Percentiles rank a stretch among this genome's conserved stretches.
phyloP scores from a whole-genome alignment of 2,797 vertebrate genomes.

The Alfaro cultratus region DNA sequence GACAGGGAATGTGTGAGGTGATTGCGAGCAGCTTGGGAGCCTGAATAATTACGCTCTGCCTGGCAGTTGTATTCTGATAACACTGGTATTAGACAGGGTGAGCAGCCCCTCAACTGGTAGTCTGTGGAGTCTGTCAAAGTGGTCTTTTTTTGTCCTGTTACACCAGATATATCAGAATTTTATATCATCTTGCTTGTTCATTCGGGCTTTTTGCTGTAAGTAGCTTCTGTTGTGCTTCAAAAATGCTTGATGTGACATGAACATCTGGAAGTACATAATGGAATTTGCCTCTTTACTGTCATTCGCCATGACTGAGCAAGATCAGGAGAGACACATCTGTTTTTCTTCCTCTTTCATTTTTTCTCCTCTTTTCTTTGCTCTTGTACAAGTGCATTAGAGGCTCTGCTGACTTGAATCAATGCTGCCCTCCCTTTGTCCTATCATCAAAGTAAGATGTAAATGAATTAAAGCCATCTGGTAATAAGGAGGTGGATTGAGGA shows the following conservation, averaged over 20 bases:
- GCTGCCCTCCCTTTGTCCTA: constrained; percentile 48
- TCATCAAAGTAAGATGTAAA: constrained; percentile 71
- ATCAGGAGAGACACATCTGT: constrained; percentile 44
- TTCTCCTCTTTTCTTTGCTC: constrained; percentile 4
- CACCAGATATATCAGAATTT: constrained; percentile 28
- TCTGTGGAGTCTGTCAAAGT: constrained; percentile 10
- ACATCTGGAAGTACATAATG: constrained; percentile 67
- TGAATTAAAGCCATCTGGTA: constrained; percentile 63
- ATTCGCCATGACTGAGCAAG: constrained; percentile 48
- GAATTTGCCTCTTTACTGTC: constrained; percentile 66
- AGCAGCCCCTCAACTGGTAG: constrained; percentile 5
- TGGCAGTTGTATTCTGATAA: constrained; percentile 57
- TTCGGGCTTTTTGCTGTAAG: constrained; percentile 33
- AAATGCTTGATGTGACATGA: constrained; percentile 62
- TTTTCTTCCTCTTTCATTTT: constrained; percentile 11
- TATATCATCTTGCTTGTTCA: constrained; percentile 36
- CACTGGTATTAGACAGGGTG: constrained; percentile 30
- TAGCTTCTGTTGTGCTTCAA: constrained; percentile 44
- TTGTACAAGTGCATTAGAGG: constrained; percentile 34
- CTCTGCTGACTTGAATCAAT: constrained; percentile 63
- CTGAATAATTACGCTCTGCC: constrained; percentile 57
- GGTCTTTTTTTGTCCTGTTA: constrained; percentile 7
- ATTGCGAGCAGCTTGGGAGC: constrained; percentile 63
- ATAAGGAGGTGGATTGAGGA: constrained; percentile 39
- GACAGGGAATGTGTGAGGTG: constrained; percentile 56